A percentile compares a stretch with the other conserved stretches of the same genome.
Evolutionary conservation across 2,797 vertebrate genomes (phyloP).

Genomic region (Staurois parvus): DNA sequence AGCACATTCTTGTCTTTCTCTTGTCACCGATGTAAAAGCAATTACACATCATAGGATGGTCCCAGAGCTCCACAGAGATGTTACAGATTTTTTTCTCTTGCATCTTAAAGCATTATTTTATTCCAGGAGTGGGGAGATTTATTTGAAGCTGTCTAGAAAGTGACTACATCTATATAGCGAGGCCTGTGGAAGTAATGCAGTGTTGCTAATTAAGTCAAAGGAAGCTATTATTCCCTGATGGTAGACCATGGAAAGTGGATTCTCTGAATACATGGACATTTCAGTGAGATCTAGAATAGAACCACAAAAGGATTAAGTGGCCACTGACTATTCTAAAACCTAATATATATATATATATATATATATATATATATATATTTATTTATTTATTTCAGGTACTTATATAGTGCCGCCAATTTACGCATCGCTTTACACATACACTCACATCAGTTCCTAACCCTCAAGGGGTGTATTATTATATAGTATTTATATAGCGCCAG

Average conservation of each 20-base stretch:
- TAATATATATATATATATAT: no score
- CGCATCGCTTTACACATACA: no score
- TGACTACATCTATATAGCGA: constrained; percentile 45
- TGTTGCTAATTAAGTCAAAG: constrained; percentile 54
- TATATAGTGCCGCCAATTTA: no score
- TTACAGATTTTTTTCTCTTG: constrained; percentile 66
- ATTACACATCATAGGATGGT: constrained; percentile 71
- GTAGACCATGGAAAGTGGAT: constrained; percentile 34
- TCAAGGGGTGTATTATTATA: no score
- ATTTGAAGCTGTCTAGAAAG: constrained; percentile 55
- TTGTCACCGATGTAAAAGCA: constrained; percentile 75
- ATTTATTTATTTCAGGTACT: no score
- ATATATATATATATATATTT: no score
- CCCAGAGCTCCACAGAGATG: constrained; percentile 71
- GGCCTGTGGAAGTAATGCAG: constrained; percentile 46
- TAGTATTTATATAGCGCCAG: no score
- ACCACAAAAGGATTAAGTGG: background rate
- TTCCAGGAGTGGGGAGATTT: constrained; percentile 60
- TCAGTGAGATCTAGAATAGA: background rate
- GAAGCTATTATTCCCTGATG: constrained; percentile 45
- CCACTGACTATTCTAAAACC: background rate
- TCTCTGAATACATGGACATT: constrained; percentile 27
- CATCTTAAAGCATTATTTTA: constrained; percentile 63
- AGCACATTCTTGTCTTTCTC: constrained; percentile 75
- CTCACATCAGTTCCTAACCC: no score